These are phyloP conservation scores for Chelonia mydas DNA, from an alignment of 2,797 vertebrate genomes.

Conservation along the genomic window DNA sequence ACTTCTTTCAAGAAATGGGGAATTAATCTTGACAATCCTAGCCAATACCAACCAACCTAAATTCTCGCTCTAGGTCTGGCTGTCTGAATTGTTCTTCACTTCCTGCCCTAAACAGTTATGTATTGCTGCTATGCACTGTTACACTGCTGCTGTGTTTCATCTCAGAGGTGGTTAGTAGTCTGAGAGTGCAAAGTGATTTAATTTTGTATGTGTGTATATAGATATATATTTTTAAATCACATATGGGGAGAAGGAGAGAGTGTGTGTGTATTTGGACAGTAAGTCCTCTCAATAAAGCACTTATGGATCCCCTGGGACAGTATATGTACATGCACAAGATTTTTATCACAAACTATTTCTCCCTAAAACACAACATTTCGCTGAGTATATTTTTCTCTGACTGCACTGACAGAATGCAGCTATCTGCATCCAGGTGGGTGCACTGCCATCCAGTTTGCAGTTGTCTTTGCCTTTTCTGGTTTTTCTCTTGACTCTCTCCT, in stretches of 20 bases:
- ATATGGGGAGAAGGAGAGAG: neutral
- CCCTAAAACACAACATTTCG: neutral
- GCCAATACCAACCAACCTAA: neutral
- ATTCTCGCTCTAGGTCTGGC: neutral
- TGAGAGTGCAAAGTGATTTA: neutral
- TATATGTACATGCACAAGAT: neutral
- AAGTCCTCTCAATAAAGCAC: neutral
- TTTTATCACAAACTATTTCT: neutral
- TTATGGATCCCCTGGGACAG: neutral
- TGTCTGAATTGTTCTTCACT: neutral
- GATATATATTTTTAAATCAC: neutral
- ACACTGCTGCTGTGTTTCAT: neutral
- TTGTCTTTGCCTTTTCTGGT: neutral
- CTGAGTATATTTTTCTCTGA: neutral
- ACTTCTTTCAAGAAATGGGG: neutral
- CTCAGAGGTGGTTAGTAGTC: neutral
- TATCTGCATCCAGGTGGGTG: neutral
- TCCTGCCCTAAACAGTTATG: neutral
- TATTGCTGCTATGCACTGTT: neutral
- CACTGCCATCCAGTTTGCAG: neutral
- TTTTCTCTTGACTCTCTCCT: neutral
- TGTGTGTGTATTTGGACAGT: neutral
- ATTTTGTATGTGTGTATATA: neutral
- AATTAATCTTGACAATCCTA: neutral
- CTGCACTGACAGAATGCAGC: neutral